Evolutionary conservation across 2,797 vertebrate species (phyloP).

Genomic region (Trachops cirrhosus): DNA sequence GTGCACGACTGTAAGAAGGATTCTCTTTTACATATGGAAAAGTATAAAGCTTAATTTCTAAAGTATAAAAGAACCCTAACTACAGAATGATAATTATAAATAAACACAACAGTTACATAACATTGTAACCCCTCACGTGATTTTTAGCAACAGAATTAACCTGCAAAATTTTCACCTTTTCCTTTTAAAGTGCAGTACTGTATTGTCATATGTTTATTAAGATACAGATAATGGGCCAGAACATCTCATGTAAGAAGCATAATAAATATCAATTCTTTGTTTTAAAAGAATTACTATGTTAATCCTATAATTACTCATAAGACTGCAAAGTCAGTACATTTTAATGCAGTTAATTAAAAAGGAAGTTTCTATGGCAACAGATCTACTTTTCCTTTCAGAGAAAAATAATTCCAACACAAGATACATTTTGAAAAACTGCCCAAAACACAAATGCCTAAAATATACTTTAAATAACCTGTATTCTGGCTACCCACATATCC

Average conservation of each 20-base stretch:
- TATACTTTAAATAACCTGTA: not conserved
- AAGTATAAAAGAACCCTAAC: not conserved
- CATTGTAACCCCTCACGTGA: not conserved
- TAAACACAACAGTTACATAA: not conserved
- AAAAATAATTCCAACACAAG: not conserved
- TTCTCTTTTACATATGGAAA: not conserved
- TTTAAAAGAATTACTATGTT: slow-evolving; percentile 1
- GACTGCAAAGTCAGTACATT: not conserved
- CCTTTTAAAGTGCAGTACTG: not conserved
- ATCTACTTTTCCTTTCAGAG: not conserved
- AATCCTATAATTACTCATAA: not conserved
- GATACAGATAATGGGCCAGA: not conserved
- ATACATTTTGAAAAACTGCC: not conserved
- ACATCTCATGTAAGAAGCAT: not conserved
- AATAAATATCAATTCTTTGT: not conserved
- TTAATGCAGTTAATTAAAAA: not conserved
- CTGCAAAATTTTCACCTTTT: not conserved
- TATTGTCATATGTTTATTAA: not conserved
- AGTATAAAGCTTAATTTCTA: not conserved
- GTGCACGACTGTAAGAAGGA: not conserved
- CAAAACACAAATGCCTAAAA: not conserved
- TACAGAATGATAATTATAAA: not conserved
- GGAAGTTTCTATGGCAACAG: not conserved
- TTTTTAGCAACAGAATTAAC: not conserved
- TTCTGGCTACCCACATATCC: not conserved